Evolutionary conservation across 2,797 vertebrate species (phyloP).

Genomic region (Sebastiscus albofasciatus): DNA sequence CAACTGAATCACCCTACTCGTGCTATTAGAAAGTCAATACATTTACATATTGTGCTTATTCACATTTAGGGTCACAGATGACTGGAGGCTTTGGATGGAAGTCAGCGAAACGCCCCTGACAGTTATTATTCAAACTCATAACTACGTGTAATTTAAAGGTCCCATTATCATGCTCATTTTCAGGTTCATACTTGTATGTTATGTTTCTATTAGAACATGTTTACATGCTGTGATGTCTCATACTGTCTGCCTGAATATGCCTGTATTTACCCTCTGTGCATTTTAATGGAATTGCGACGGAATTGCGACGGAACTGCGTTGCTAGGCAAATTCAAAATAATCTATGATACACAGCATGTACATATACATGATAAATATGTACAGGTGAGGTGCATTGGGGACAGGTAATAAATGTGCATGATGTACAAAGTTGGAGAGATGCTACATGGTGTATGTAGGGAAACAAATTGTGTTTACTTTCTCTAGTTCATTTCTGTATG

Average conservation of each 20-base stretch:
- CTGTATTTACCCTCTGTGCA: too few relatives aligned
- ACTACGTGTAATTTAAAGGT: too few relatives aligned
- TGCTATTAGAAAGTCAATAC: not conserved
- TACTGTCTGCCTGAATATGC: too few relatives aligned
- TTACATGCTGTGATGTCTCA: too few relatives aligned
- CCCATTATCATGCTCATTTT: too few relatives aligned
- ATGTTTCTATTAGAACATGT: too few relatives aligned
- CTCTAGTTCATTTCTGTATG: slow-evolving; percentile 16
- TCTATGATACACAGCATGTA: not conserved
- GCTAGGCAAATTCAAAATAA: not conserved
- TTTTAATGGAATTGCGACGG: too few relatives aligned
- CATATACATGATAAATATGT: not conserved
- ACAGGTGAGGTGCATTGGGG: not conserved
- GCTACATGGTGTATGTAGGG: not conserved
- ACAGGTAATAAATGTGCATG: slow-evolving; percentile 3
- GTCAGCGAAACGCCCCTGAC: not conserved
- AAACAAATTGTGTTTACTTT: slow-evolving; percentile 9
- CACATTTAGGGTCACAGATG: not conserved
- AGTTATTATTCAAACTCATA: not conserved
- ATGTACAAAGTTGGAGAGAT: not conserved
- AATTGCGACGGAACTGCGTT: too few relatives aligned
- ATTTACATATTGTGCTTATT: not conserved
- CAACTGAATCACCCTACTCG: not conserved
- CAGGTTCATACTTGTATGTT: too few relatives aligned
- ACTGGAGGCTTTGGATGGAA: not conserved